Percentiles rank a stretch among this genome's conserved stretches.
Evolutionary conservation across 2,888 invertebrate species (phyloP).

Genomic region (Tridacna crocea): DNA sequence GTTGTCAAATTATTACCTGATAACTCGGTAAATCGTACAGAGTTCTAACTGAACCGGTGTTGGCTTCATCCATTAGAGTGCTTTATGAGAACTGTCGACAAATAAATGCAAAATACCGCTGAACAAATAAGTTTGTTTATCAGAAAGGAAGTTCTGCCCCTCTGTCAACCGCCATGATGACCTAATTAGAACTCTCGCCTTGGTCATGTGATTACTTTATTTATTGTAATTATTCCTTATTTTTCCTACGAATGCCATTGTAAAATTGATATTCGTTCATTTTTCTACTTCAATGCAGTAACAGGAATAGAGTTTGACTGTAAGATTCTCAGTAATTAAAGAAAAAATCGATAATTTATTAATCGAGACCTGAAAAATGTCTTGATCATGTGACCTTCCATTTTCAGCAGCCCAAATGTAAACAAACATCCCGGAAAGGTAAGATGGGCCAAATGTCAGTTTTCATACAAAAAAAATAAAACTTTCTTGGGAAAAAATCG

Average conservation of each 20-base stretch:
- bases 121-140: not conserved
- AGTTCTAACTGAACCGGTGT: slow-evolving; percentile 46
- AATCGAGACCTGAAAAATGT: slow-evolving; percentile 10
- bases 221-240: not conserved
- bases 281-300: not conserved
- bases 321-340: not conserved
- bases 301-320: not conserved
- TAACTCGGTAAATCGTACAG: slow-evolving; percentile 87
- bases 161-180: slow-evolving; percentile 53
- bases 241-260: too few relatives aligned
- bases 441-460: not conserved
- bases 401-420: slow-evolving; percentile 1
- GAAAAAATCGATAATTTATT: slow-evolving; percentile 16
- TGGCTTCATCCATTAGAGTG: slow-evolving; percentile 38
- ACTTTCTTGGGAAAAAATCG: too few relatives aligned
- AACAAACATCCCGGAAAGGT: not conserved
- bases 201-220: slow-evolving; percentile 50
- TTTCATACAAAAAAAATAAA: too few relatives aligned
- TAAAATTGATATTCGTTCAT: too few relatives aligned
- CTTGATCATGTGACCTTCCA: slow-evolving; percentile 22
- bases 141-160: slow-evolving; percentile 40
- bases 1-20: slow-evolving; percentile 86
- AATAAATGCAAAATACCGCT: too few relatives aligned
- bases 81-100: slow-evolving; percentile 1
- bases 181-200: slow-evolving; percentile 39